These are phyloP conservation scores for Acleris cristana DNA, from an alignment of 2,888 invertebrate species.

Conservation along the genomic window DNA sequence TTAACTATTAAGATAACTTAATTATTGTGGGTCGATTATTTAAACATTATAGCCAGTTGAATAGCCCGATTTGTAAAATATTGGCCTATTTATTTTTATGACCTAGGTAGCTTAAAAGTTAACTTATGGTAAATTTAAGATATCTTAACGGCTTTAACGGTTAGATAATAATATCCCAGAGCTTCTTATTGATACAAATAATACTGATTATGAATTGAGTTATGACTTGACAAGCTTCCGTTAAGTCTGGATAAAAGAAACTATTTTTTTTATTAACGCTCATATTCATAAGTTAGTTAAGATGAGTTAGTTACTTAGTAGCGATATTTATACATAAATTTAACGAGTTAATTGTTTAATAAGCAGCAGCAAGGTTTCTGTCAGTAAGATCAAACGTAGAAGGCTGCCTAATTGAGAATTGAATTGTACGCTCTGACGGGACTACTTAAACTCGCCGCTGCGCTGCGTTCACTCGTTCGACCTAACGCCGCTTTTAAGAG, in stretches of 20 bases:
- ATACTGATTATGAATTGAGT: conserved; percentile 1
- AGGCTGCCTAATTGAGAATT: too few species aligned
- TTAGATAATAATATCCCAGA: not conserved
- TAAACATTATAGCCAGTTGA: conserved; percentile 13
- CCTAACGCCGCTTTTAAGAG: too few species aligned
- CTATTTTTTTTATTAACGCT: not conserved
- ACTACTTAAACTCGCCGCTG: too few species aligned
- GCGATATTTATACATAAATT: too few species aligned
- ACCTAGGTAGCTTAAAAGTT: conserved; percentile 5
- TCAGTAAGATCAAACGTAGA: too few species aligned
- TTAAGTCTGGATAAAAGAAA: not conserved
- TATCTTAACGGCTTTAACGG: conserved; percentile 20
- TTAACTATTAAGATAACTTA: conserved; percentile 21
- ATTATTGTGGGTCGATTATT: conserved; percentile 18
- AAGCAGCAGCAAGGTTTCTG: too few species aligned
- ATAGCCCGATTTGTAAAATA: conserved; percentile 21
- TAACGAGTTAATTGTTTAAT: too few species aligned
- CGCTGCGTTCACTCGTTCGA: too few species aligned
- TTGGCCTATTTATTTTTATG: conserved; percentile 30
- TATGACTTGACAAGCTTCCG: not conserved
- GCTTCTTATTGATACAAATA: conserved; percentile 10
- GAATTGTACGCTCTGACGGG: too few species aligned
- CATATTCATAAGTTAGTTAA: too few species aligned
- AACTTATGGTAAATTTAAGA: conserved; percentile 17
- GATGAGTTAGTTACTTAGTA: too few species aligned